Percentiles rank a stretch among this genome's conserved stretches.
These are phyloP conservation scores for Cichlasoma orientale DNA, from an alignment of 2,797 vertebrate species.

Conservation along the genomic window DNA sequence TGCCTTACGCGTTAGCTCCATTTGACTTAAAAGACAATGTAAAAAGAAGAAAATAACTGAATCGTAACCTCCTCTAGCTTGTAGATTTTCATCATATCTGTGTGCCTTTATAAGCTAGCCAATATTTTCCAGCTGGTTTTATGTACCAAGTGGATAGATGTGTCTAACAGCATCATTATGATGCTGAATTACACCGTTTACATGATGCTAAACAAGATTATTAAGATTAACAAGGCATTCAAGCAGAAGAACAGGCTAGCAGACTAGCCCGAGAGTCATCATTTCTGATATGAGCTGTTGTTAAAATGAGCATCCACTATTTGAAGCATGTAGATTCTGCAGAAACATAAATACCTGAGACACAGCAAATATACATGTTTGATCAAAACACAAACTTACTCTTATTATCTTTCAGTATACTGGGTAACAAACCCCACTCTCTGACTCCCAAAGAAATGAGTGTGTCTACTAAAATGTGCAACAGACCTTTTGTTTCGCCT, in stretches of 20 bases:
- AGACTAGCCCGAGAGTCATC: background rate
- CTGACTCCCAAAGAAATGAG: background rate
- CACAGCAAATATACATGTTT: background rate
- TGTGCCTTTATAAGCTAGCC: background rate
- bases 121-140: background rate
- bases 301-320: slow-evolving; percentile 6
- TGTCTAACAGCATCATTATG: slow-evolving; percentile 5
- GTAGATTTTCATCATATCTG: background rate
- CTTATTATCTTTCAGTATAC: background rate
- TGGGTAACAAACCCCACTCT: background rate
- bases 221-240: slow-evolving; percentile 39
- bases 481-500: background rate
- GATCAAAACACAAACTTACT: background rate
- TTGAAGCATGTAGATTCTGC: background rate
- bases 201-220: slow-evolving; percentile 18
- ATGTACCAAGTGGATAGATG: background rate
- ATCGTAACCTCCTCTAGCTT: background rate
- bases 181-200: slow-evolving; percentile 20
- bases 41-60: background rate
- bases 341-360: background rate
- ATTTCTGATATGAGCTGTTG: background rate
- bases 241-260: slow-evolving; percentile 26
- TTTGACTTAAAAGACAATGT: background rate
- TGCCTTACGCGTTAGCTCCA: background rate
- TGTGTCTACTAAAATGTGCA: background rate